These are phyloP conservation scores for Ophion slaviceki DNA, from an alignment of 2,888 invertebrate genomes.

Conservation along the genomic window DNA sequence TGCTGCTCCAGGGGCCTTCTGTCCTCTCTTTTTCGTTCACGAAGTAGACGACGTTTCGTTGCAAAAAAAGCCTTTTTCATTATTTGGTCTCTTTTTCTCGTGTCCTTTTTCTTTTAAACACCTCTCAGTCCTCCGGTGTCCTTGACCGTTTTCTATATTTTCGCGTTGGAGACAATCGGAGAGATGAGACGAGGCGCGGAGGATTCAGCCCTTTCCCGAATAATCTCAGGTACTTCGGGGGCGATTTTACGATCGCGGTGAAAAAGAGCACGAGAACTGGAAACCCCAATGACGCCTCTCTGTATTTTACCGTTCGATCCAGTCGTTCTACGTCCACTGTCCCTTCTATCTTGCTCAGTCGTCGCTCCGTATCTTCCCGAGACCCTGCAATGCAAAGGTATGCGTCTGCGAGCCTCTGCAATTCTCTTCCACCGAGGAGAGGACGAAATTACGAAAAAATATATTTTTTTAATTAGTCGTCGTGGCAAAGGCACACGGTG, in stretches of 20 bases:
- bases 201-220: constrained; percentile 60
- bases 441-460: constrained; percentile 59
- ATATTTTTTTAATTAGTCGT: constrained; percentile 58
- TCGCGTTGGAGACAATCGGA: constrained; percentile 28
- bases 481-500: constrained; percentile 17
- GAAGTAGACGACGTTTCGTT: constrained; percentile 21
- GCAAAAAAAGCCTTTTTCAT: constrained; percentile 35
- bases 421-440: constrained; percentile 19
- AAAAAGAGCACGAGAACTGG: constrained; percentile 38
- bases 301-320: constrained; percentile 18
- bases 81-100: constrained; percentile 10
- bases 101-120: constrained; percentile 21
- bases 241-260: constrained; percentile 63
- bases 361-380: constrained; percentile 45
- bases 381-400: constrained; percentile 47
- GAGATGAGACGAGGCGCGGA: constrained; percentile 16
- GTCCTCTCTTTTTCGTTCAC: constrained; percentile 45
- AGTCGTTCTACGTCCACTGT: constrained; percentile 9
- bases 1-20: constrained; percentile 62
- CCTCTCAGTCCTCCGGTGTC: constrained; percentile 15
- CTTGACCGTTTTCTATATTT: constrained; percentile 41
- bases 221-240: constrained; percentile 62
- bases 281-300: constrained; percentile 31
- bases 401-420: constrained; percentile 15
- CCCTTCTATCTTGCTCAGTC: constrained; percentile 7